Conservation (phyloP, 2,888 invertebrate genomes). For the Erebia aethiops region DNA sequence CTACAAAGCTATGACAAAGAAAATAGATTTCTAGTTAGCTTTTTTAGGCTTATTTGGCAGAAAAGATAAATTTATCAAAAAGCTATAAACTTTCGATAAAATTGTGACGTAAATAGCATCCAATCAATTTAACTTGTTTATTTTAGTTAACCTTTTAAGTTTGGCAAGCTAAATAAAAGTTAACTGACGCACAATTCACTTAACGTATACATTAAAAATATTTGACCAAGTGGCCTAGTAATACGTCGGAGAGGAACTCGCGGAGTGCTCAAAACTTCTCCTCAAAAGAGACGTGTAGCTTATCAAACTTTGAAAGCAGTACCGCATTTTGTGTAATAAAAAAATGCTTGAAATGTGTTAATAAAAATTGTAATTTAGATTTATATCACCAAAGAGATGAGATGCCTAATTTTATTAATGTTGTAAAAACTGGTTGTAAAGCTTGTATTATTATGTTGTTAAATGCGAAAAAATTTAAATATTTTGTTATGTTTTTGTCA, state of each 20-base stretch:
- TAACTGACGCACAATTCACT: too few relatives aligned
- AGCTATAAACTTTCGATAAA: too few relatives aligned
- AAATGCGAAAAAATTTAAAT: constrained; percentile 2
- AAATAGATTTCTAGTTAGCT: too few relatives aligned
- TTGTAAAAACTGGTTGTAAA: constrained; percentile 11
- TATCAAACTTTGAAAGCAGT: neutral
- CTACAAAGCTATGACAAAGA: too few relatives aligned
- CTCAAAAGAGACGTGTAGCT: neutral
- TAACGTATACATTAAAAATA: too few relatives aligned
- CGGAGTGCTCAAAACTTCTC: neutral
- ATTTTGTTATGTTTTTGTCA: neutral
- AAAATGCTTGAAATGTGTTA: constrained; percentile 12
- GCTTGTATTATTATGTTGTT: constrained; percentile 12
- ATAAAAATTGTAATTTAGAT: constrained; percentile 22
- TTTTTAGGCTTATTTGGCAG: too few relatives aligned
- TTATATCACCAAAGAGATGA: constrained; percentile 11
- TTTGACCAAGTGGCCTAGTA: neutral
- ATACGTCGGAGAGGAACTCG: too few relatives aligned
- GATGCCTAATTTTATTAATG: constrained; percentile 17
- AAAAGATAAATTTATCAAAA: too few relatives aligned
- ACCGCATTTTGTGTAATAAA: neutral
- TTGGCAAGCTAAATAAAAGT: too few relatives aligned
- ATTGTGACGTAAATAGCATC: too few relatives aligned
- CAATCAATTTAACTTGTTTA: too few relatives aligned
- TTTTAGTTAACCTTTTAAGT: too few relatives aligned